Conservation (phyloP, 2,888 invertebrate species). For the Drosophila fungiperda region DNA sequence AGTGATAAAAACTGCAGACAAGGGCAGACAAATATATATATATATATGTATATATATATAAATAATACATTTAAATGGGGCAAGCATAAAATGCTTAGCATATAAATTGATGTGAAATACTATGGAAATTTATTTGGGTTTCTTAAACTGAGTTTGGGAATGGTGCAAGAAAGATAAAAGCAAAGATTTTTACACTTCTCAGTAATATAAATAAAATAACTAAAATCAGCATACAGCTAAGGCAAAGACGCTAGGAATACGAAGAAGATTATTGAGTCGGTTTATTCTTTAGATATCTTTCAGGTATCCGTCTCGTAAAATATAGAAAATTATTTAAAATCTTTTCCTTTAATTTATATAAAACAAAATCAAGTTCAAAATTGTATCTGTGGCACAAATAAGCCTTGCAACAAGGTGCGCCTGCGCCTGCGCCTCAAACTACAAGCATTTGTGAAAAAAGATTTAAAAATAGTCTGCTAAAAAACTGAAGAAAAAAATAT, state of each 20-base stretch:
- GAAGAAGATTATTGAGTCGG: neutral
- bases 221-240: neutral
- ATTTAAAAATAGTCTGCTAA: constrained; percentile 44
- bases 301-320: too few species aligned
- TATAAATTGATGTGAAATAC: constrained; percentile 30
- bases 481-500: constrained; percentile 8
- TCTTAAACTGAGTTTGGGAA: neutral
- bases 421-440: constrained; percentile 20
- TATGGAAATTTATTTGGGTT: constrained; percentile 2
- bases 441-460: constrained; percentile 39
- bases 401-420: constrained; percentile 26
- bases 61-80: constrained; percentile 42
- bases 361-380: neutral
- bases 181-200: neutral
- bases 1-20: constrained; percentile 64
- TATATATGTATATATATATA: constrained; percentile 24
- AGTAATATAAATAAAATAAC: neutral
- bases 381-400: constrained; percentile 5
- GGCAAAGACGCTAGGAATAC: neutral
- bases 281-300: neutral
- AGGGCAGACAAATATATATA: constrained; percentile 44
- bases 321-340: too few species aligned
- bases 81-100: constrained; percentile 32
- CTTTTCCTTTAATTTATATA: neutral
- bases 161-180: constrained; percentile 20